Percentiles rank a stretch among this genome's conserved stretches.
Conservation (phyloP, 1,140 invertebrate species). For the Telenomus remus region DNA sequence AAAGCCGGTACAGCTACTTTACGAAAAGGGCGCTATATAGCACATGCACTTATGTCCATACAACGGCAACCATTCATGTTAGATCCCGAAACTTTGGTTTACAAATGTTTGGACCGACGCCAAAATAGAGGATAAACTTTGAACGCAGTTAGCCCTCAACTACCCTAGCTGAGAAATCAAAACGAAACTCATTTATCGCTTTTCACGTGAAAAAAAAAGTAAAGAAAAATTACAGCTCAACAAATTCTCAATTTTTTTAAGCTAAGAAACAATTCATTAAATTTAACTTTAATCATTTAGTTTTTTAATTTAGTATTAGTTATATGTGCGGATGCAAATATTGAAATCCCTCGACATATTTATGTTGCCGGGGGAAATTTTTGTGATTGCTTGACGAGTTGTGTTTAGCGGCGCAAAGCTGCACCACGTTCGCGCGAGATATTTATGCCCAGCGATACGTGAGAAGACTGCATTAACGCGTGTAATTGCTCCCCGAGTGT, state of each 20-base stretch:
- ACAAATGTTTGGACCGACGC: slow-evolving; percentile 37
- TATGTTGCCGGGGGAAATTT: slow-evolving; percentile 26
- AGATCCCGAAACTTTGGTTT: slow-evolving; percentile 34
- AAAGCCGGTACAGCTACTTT: slow-evolving; percentile 18
- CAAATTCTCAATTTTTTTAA: not conserved
- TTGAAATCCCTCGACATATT: slow-evolving; percentile 14
- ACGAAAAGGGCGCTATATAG: slow-evolving; percentile 8
- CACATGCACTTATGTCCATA: slow-evolving; percentile 35
- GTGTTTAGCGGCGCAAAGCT: slow-evolving; percentile 21
- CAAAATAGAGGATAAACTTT: slow-evolving; percentile 35
- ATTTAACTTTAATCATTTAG: no score
- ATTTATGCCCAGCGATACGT: slow-evolving; percentile 43
- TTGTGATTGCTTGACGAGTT: slow-evolving; percentile 22
- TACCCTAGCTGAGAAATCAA: slow-evolving; percentile 11
- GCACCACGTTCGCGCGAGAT: slow-evolving; percentile 27
- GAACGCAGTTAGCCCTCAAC: slow-evolving; percentile 27
- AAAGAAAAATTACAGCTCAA: no score
- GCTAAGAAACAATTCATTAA: no score
- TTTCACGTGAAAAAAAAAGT: slow-evolving; percentile 2
- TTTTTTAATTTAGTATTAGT: no score
- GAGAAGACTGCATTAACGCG: slow-evolving; percentile 45
- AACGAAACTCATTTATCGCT: slow-evolving; percentile 18
- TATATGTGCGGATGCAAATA: not conserved
- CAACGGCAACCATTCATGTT: slow-evolving; percentile 34
- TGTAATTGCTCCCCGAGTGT: slow-evolving; percentile 43